These are phyloP conservation scores for Psittacara wagleri DNA, from an alignment of 2,113 vertebrate genomes.

Conservation along the genomic window DNA sequence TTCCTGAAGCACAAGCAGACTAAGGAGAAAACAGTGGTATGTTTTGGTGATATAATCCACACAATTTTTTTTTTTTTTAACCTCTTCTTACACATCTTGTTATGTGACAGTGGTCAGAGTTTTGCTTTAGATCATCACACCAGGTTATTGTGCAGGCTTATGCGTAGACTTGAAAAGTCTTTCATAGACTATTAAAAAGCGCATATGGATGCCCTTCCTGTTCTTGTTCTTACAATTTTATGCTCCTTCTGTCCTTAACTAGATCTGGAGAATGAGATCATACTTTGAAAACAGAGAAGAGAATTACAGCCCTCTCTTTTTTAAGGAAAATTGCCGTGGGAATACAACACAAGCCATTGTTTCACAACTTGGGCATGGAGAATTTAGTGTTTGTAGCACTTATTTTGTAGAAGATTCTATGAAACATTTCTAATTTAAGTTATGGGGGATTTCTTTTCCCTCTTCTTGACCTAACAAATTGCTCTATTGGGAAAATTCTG, in stretches of 20 bases:
- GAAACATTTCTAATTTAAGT: slow-evolving; percentile 12
- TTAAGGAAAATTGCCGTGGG: slow-evolving; percentile 34
- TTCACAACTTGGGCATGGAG: slow-evolving; percentile 9
- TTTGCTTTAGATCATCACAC: not conserved
- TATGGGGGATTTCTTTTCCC: not conserved
- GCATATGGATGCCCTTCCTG: not conserved
- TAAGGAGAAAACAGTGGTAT: not conserved
- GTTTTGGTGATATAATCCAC: not conserved
- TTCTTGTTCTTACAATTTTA: not conserved
- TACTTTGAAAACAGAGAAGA: slow-evolving; percentile 30
- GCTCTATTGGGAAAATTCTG: slow-evolving; percentile 43
- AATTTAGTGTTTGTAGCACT: slow-evolving; percentile 26
- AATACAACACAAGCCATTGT: slow-evolving; percentile 28
- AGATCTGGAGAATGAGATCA: slow-evolving; percentile 42
- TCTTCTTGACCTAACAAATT: slow-evolving; percentile 44
- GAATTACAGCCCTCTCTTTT: slow-evolving; percentile 26
- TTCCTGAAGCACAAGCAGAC: not conserved
- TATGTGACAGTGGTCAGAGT: not conserved
- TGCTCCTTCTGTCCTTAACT: slow-evolving; percentile 13
- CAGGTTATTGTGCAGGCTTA: not conserved
- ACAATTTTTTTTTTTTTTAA: not conserved
- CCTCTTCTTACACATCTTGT: not conserved
- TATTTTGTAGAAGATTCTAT: slow-evolving; percentile 4
- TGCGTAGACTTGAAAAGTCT: not conserved
- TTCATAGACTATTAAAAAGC: not conserved